Conservation (phyloP, 2,888 invertebrate genomes). For the Stenolophus ochropezus region DNA sequence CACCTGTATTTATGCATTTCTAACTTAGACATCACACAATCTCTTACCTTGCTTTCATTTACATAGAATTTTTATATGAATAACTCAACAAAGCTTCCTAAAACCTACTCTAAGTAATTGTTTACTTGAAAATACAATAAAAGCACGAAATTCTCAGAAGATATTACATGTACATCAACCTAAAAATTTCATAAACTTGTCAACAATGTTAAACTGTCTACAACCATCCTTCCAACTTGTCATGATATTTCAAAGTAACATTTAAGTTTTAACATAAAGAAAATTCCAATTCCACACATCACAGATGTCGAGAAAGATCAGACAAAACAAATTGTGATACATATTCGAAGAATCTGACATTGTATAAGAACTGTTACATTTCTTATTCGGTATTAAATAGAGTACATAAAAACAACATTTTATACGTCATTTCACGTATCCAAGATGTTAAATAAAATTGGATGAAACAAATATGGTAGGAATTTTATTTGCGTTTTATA, state of each 20-base stretch:
- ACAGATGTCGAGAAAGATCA: neutral
- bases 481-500: neutral
- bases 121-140: neutral
- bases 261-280: neutral
- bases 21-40: neutral
- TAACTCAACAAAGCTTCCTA: neutral
- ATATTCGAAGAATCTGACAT: neutral
- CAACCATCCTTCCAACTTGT: neutral
- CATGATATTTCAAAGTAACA: neutral
- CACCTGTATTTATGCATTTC: too few species aligned
- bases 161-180: neutral
- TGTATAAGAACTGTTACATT: neutral
- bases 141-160: neutral
- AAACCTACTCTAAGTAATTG: neutral
- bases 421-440: neutral
- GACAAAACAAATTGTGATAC: neutral
- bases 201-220: neutral
- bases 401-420: neutral
- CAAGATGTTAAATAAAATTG: neutral
- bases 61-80: neutral
- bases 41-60: neutral
- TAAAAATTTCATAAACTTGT: slow-evolving; percentile 9
- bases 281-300: neutral
- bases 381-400: neutral
- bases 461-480: neutral